Evolutionary conservation across 1,140 invertebrate species (phyloP), one percentile per base, ranked within the genome.

Genomic region (Sinonovacula constricta): DNA sequence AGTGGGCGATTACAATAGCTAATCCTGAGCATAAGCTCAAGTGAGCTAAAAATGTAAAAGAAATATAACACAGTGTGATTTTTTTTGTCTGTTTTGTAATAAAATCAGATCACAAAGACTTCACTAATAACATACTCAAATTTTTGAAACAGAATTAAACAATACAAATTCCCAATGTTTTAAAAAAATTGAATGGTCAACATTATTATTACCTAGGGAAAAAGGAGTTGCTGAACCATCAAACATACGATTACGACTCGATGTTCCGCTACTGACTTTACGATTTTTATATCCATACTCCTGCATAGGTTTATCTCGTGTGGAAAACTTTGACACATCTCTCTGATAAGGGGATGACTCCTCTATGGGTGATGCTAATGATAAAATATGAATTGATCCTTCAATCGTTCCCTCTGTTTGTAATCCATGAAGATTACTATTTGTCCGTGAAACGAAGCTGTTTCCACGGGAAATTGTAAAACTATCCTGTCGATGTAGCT

Each of bases 371-470:
- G 72, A 76, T 54, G 63, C 65, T 5, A 76, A 53, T 5, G 72
- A 57, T 33, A 76, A 59, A 59, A 76, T 76, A 22, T 76, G 49
- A 22, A 76, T 76, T 2, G 72, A 66, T 45, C 53, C 72, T 49
- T 66, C 63, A 31, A 76, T 76, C 0, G 72, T 76, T n/a, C 30
- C 62, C 26, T 76, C 72, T 10, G 72, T 67, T 59, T 76, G 72
- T 54, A 76, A 59, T 2, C 45, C 71, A 33, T 60, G 39, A 0
- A 45, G 18, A 24, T 53, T 7, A 36, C 60, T 66, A 56, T 34
- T 65, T 57, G 53, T 24, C 1, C 28, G 62, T 4, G 72, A 76
- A 0, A 76, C 12, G 24, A 76, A 76, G 59, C 72, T 76, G 24
- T 65, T 56, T 30, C 72, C 72, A 4, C 72, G 62, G 0, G 72